Evolutionary conservation across 1,140 invertebrate species (phyloP).

Genomic region (Brachionus asplanchnoidis): DNA sequence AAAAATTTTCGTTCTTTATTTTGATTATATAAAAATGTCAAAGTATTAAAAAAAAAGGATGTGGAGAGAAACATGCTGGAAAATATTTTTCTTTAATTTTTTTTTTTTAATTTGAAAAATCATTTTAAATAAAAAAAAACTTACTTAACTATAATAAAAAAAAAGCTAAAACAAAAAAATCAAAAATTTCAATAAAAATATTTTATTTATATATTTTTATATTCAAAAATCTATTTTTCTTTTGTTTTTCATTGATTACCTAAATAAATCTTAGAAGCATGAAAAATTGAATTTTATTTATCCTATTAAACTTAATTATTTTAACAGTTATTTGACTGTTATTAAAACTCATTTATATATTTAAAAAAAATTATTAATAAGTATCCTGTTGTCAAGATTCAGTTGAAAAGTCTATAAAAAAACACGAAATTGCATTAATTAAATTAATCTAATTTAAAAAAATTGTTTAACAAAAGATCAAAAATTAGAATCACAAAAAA

Average conservation of each 20-base stretch:
- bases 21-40: background rate
- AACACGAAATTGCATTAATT: too few relatives aligned
- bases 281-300: background rate
- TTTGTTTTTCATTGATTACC: background rate
- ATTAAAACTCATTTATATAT: too few relatives aligned
- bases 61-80: background rate
- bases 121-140: background rate
- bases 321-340: too few relatives aligned
- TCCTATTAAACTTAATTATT: background rate
- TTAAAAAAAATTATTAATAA: too few relatives aligned
- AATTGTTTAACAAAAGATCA: too few relatives aligned
- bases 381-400: too few relatives aligned
- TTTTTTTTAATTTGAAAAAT: background rate
- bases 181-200: slow-evolving; percentile 7
- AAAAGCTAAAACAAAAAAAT: background rate
- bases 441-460: too few relatives aligned
- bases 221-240: background rate
- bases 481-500: too few relatives aligned
- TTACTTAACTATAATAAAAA: background rate
- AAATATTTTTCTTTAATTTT: background rate
- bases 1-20: background rate
- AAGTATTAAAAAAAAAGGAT: background rate
- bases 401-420: too few relatives aligned
- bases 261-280: background rate
- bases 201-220: slow-evolving; percentile 8